Evolutionary conservation across 1,140 invertebrate species (phyloP), one percentile per base, ranked within the genome.

Genomic region (Saccostrea echinata): DNA sequence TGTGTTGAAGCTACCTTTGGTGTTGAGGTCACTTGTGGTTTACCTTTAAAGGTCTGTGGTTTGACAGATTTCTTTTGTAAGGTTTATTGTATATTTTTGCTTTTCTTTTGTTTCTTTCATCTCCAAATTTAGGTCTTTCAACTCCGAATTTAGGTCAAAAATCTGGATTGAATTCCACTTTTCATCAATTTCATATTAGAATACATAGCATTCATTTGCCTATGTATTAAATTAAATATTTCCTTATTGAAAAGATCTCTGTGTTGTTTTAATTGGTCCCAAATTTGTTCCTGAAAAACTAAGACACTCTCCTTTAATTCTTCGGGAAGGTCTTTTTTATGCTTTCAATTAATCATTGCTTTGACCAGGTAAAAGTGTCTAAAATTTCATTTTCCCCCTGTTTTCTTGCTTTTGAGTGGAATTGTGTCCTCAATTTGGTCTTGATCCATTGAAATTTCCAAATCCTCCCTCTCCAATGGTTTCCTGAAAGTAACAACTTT

Each of bases 101-200:
- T n/a, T n/a, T n/a, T 61, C 18, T 61, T 61, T 61, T 4, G 16
- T 61, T 61, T 61, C 57, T 61, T 61, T n/a, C n/a, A n/a, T n/a
- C n/a, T n/a, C n/a, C n/a, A n/a, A n/a, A n/a, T n/a, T n/a, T n/a
- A n/a, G n/a, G n/a, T n/a, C n/a, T n/a, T n/a, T 61, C 16, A 61
- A 61, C 16, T 61, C 57, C 16, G 57, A 61, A 61, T 61, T 61
- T 6, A 61, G 57, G 18, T 61, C 11, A 61, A 0, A 61, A 61
- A 61, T 61, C 57, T 61, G 57, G 1, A 13, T 1, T 61, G 57
- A 61, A 61, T 61, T 21, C 57, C 57, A 61, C n/a, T 61, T 61
- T 61, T n/a, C 57, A 61, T 61, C 57, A 61, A 61, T 13, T 61
- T 61, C 57, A 61, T 61, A 61, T 61, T 18, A 61, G 57, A 61